Evolutionary conservation across 2,797 vertebrate species (phyloP), one percentile per base, ranked within the genome.

Genomic region (Sebastes minor): DNA sequence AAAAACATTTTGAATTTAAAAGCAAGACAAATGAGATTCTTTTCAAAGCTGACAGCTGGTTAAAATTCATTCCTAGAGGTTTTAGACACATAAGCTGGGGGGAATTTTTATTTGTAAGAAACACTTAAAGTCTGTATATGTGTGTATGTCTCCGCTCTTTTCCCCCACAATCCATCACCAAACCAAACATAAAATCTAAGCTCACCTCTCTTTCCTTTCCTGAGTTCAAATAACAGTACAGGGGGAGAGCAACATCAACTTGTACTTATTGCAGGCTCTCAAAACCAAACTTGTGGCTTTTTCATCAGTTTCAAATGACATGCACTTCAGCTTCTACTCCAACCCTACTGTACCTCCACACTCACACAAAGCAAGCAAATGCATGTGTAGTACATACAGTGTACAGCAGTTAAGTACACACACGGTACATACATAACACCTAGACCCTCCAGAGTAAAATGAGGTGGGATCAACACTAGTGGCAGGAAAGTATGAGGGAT

Each of bases 251-350:
- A 74, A 76, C 74, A 83, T 86, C 57, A 88, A 86, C 85, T 66
- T 52, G 28, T 80, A 82, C 82, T 91, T 78, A 91, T 78, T 81
- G 72, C 76, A 52, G 59, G 49, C 63, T 73, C 81, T 86, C 57
- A 22, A 89, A 90, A 85, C 83, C 82, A 69, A 86, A 91, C 83
- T 80, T 92, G 89, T 93, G 92, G 90, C 79, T 92, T 94, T 92
- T 78, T 84, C 91, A 87, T 90, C 86, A 90, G 87, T 88, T 87
- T 95, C 90, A 83, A 82, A 88, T 91, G 81, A 82, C 86, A 82
- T 73, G 23, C 42, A 65, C 77, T 83, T 76, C 82, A 72, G 78
- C 71, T 73, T 77, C 32, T 57, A 23, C 79, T 70, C 85, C 75
- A 70, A 74, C 72, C 38, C 16, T 10, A 28, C 46, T 57, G 14